Evolutionary conservation across 2,113 vertebrate species (phyloP).

Genomic region (Malurus elegans): DNA sequence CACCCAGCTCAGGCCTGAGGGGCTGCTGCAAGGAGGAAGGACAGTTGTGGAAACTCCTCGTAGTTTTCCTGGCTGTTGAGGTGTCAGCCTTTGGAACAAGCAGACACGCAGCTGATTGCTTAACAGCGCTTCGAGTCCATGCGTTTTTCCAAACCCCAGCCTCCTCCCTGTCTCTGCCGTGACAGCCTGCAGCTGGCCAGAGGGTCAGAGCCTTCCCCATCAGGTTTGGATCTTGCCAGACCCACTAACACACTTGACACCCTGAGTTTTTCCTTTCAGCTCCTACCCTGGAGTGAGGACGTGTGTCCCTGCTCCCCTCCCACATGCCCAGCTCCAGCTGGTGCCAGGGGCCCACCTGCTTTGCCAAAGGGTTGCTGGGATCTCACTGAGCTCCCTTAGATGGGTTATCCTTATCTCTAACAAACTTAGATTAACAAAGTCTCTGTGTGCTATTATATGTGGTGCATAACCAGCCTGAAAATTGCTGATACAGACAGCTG

Average conservation of each 20-base stretch:
- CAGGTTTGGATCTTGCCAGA: not conserved
- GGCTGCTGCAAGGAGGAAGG: not conserved
- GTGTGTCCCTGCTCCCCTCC: not conserved
- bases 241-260: no score
- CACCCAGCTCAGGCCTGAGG: not conserved
- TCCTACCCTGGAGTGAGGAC: accelerated
- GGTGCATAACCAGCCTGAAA: constrained; percentile 1
- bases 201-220: not conserved
- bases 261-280: not conserved
- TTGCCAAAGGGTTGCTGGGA: not conserved
- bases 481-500: not conserved
- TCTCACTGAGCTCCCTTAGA: not conserved
- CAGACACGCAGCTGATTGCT: not conserved
- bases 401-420: not conserved
- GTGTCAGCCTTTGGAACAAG: not conserved
- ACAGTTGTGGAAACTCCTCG: not conserved
- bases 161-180: not conserved
- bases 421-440: not conserved
- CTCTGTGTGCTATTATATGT: not conserved
- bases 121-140: not conserved
- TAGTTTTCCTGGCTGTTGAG: not conserved
- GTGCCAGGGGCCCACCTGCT: not conserved
- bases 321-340: not conserved
- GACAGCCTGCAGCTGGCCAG: not conserved
- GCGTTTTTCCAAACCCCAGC: not conserved